Conservation (phyloP, 2,797 vertebrate species). For the Gallinago nigripennis region DNA sequence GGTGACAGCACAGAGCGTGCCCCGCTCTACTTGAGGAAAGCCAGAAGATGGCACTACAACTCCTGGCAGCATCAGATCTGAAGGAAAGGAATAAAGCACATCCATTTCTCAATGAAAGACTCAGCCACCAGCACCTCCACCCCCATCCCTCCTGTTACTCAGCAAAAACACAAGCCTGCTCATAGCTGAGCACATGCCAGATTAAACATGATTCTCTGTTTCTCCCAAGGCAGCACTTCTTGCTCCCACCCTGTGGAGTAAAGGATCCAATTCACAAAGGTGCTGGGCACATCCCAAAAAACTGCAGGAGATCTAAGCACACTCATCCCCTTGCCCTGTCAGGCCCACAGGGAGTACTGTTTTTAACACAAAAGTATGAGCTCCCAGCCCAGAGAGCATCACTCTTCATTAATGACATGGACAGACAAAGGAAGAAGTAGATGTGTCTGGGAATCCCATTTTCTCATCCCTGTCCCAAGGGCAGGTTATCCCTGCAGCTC, state of each 20-base stretch:
- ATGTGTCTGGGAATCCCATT: not conserved
- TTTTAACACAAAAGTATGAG: not conserved
- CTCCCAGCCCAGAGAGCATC: not conserved
- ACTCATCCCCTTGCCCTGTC: not conserved
- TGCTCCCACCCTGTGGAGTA: not conserved
- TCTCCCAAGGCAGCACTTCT: not conserved
- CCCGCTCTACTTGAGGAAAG: slow-evolving; percentile 85
- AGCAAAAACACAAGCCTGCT: not conserved
- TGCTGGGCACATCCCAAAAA: not conserved
- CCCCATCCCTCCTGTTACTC: slow-evolving; percentile 9
- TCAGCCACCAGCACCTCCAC: not conserved
- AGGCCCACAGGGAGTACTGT: rapidly evolving
- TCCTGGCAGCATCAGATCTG: slow-evolving; percentile 93
- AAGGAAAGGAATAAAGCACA: not conserved
- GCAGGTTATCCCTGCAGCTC: not conserved
- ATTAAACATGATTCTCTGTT: not conserved
- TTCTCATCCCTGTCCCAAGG: not conserved
- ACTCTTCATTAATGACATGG: not conserved
- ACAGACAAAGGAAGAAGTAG: not conserved
- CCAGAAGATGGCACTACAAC: slow-evolving; percentile 86
- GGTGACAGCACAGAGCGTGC: slow-evolving; percentile 86
- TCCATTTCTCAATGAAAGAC: slow-evolving; percentile 12
- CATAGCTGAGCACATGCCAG: not conserved
- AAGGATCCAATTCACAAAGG: not conserved
- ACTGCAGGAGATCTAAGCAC: not conserved